Evolutionary conservation across 2,888 invertebrate genomes (phyloP), one percentile per base, ranked within the genome.

Genomic region (Eupithecia inturbata): DNA sequence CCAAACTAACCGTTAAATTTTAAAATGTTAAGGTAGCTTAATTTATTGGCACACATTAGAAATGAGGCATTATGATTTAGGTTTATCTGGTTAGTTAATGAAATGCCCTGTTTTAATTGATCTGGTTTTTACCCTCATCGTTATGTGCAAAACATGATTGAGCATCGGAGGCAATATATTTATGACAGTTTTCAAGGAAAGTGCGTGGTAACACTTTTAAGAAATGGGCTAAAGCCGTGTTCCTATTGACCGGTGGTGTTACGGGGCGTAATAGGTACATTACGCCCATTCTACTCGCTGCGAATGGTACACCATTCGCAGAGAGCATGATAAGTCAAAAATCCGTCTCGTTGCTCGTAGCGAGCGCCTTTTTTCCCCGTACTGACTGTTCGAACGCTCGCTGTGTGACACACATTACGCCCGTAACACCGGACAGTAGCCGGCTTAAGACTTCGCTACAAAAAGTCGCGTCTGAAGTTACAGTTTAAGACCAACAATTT

Each of bases 401-500:
- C n/a, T n/a, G n/a, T n/a, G n/a, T n/a, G n/a, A n/a, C n/a, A n/a
- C n/a, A n/a, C n/a, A n/a, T n/a, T n/a, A n/a, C n/a, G n/a, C n/a
- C n/a, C n/a, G n/a, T n/a, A n/a, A n/a, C n/a, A n/a, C n/a, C n/a
- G n/a, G n/a, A n/a, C n/a, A n/a, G n/a, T n/a, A n/a, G n/a, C n/a
- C n/a, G n/a, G n/a, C n/a, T n/a, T n/a, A n/a, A 49, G 31, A 33
- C 14, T 31, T 7, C 3, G 39, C 63, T 68, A 71, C 73, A 7
- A 64, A 68, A 68, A 71, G 70, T 76, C 75, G 72, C 66, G 70
- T 73, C 66, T 3, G 14, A 70, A 26, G 4, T 57, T 26, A 14
- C 57, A 57, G 12, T 26, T 57, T 57, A 14, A 53, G 26, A 39
- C 7, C 41, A 82, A 89, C 89, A 89, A 91, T 90, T 89, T 87